These are phyloP conservation scores for Irena cyanogastra DNA, from an alignment of 2,113 vertebrate genomes.

Conservation along the genomic window DNA sequence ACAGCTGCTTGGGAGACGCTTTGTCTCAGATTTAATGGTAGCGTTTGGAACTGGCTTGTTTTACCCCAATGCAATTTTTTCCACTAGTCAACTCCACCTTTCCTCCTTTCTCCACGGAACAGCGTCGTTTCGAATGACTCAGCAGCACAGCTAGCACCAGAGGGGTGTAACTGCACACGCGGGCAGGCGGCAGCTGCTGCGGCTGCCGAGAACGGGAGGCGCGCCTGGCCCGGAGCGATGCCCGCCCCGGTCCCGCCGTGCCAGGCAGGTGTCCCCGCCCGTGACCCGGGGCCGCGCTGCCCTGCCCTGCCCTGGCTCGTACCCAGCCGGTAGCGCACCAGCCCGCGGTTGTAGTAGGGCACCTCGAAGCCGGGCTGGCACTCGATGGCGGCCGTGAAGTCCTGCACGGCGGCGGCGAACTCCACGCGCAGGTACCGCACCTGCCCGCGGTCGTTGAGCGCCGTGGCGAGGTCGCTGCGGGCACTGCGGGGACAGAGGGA, in stretches of 20 bases:
- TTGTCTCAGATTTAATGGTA: accelerated
- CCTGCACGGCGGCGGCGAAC: slow-evolving; percentile 87
- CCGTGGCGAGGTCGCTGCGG: slow-evolving; percentile 72
- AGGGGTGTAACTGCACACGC: accelerated
- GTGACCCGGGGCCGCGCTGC: not conserved
- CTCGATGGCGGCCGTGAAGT: slow-evolving; percentile 83
- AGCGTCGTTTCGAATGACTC: accelerated
- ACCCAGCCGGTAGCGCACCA: slow-evolving; percentile 90
- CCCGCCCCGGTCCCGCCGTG: not conserved
- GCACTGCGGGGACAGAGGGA: slow-evolving; percentile 1
- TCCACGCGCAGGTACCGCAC: slow-evolving; percentile 89
- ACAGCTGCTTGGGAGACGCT: too few relatives aligned
- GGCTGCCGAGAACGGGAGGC: accelerated
- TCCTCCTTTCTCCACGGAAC: accelerated
- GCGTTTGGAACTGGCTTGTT: not conserved
- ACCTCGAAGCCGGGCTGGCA: slow-evolving; percentile 77
- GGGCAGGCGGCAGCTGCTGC: not conserved
- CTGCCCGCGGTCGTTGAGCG: slow-evolving; percentile 90
- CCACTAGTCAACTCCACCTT: too few relatives aligned
- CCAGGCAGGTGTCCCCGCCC: not conserved
- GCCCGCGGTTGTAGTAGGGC: slow-evolving; percentile 92
- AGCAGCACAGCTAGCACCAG: accelerated
- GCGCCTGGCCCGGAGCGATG: accelerated
- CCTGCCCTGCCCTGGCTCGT: not conserved
- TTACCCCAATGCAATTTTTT: accelerated